Evolutionary conservation across 2,113 vertebrate species (phyloP).

Genomic region (Chitala chitala): DNA sequence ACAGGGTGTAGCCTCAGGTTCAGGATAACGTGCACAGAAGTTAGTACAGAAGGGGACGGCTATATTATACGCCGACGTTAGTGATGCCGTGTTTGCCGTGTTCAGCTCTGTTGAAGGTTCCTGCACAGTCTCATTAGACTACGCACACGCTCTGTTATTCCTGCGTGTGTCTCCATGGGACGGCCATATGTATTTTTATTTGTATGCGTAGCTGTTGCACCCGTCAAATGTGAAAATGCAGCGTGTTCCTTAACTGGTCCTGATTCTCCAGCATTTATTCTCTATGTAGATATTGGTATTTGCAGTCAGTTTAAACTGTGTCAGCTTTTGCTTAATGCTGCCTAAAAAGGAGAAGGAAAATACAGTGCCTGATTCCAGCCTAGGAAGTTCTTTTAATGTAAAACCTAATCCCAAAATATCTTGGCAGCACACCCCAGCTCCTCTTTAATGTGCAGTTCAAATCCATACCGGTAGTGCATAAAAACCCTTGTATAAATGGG

Average conservation of each 20-base stretch:
- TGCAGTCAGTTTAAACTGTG: slow-evolving; percentile 31
- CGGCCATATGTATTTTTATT: neutral
- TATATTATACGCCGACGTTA: neutral
- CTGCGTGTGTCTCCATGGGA: neutral
- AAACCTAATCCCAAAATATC: slow-evolving; percentile 46
- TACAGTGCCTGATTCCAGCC: slow-evolving; percentile 31
- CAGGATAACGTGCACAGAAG: neutral
- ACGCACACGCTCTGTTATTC: neutral
- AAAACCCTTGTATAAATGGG: slow-evolving; percentile 39
- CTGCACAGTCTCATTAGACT: neutral
- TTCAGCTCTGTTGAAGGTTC: neutral
- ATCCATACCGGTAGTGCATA: slow-evolving; percentile 38
- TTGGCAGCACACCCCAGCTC: slow-evolving; percentile 35
- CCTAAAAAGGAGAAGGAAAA: slow-evolving; percentile 9
- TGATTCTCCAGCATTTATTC: slow-evolving; percentile 23
- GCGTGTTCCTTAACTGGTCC: slow-evolving; percentile 17
- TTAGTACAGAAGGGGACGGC: neutral
- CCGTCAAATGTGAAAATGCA: neutral
- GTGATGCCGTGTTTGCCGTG: neutral
- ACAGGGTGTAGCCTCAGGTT: neutral
- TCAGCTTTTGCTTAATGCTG: slow-evolving; percentile 38
- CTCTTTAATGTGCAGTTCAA: slow-evolving; percentile 44
- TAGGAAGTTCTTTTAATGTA: slow-evolving; percentile 43
- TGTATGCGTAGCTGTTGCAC: neutral
- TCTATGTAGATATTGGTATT: slow-evolving; percentile 25